Conservation (phyloP, 1,140 invertebrate species). For the Sinonovacula constricta region DNA sequence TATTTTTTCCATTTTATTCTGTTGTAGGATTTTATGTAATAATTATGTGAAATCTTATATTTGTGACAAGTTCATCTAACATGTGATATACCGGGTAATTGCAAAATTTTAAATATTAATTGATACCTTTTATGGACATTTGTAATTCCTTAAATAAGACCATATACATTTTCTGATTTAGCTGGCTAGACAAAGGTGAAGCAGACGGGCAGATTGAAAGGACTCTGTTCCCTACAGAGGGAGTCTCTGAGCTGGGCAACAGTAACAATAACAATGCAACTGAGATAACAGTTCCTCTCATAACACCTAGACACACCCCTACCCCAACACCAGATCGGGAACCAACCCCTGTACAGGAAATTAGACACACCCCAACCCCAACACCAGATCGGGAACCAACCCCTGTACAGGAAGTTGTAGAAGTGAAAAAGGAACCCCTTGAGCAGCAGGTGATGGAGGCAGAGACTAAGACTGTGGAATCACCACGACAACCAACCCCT, state of each 20-base stretch:
- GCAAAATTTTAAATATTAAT: no score
- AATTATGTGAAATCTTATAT: no score
- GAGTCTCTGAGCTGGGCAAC: not conserved
- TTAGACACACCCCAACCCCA: slow-evolving; percentile 16
- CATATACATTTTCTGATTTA: not conserved
- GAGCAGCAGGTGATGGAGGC: no score
- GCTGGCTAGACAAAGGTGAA: slow-evolving; percentile 44
- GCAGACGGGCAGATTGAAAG: slow-evolving; percentile 38
- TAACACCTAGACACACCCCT: slow-evolving; percentile 9
- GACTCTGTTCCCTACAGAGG: slow-evolving; percentile 22
- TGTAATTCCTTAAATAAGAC: no score
- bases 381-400: slow-evolving; percentile 13
- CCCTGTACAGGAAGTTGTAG: slow-evolving; percentile 20
- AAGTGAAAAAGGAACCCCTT: no score
- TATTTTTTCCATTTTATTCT: slow-evolving; percentile 4
- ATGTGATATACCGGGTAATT: no score
- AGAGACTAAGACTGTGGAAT: no score
- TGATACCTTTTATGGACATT: no score
- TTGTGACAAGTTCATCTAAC: no score
- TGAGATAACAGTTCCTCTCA: not conserved
- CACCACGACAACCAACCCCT: no score
- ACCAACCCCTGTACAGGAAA: slow-evolving; percentile 28
- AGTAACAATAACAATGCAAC: slow-evolving; percentile 17
- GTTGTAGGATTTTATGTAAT: no score
- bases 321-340: slow-evolving; percentile 7